Base-by-base conservation (phyloP, 64 coral and sea anemone genomes). In the Cladopsammia gracilis region DNA sequence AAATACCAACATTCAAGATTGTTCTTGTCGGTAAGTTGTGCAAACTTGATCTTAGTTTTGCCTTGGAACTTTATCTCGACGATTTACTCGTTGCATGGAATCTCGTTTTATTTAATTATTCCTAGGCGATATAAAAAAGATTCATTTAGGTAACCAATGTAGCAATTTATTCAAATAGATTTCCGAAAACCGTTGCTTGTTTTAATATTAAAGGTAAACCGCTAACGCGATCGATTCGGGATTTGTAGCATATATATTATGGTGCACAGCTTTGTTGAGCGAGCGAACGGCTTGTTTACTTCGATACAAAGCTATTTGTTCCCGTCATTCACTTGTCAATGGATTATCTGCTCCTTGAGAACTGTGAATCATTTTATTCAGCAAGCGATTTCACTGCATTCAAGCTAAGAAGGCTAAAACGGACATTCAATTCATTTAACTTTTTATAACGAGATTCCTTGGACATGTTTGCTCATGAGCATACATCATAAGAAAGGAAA, bases 11-110 rank as follows among this genome's bases (percentile, higher is more conserved):
- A 18, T 97, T 97, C 50, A 97, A 97, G 62, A 18, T 97, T 60
- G 96, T 97, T 46, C 89, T 97, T 68, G 96, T 97, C 18, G 96
- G 96, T 97, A 91, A 97, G 96, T 97, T 64, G 1, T 25, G 52
- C 66, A 57, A 53, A n/a, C 71, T 70, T 90, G 13, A 60, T 67
- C 42, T 42, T 4, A 7, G 52, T 81, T 4, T 47, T 46, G 43
- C 43, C 7, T 44, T 72, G 9, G 22, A 23, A 34, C 34, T 34
- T 34, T 34, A 34, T 34, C 34, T 2, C 34, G 34, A 0, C 34
- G 34, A 34, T 34, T 34, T 34, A 34, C 34, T 34, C 34, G 34
- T 34, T 34, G 34, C 34, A 34, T 34, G 34, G 34, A 34, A 34
- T 34, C 34, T 34, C 34, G 34, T 34, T 34, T 34, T 34, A 34